Evolutionary conservation across 2,888 invertebrate species (phyloP), one percentile per base, ranked within the genome.

Genomic region (Carterocephalus palaemon): DNA sequence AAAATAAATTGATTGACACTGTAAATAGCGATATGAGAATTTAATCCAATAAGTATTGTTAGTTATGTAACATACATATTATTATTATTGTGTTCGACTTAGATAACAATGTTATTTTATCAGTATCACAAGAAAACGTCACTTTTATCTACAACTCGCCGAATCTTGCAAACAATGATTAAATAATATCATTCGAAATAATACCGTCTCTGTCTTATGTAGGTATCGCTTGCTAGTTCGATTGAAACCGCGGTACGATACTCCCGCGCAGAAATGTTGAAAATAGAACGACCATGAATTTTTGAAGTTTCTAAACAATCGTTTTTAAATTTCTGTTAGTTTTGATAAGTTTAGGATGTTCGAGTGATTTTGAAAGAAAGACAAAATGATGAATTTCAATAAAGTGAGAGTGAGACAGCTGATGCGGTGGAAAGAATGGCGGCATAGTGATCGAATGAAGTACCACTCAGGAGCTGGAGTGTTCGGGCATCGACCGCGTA

Each of bases 391-490:
- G 47, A 54, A 59, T 47, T 63, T 75, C 10, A 57, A 46, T 47
- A 75, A 69, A 67, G 69, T 70, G 54, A 62, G 71, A 69, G 63
- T 59, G 66, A 73, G 71, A 65, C 70, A 66, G 51, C 45, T 74
- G 56, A 57, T 64, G 47, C 59, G 49, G 54, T 76, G 75, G 70
- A 76, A 69, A 57, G 66, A 69, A 45, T 55, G 62, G 22, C 53
- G 57, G 20, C 53, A 57, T 36, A 53, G 48, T 46, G 60, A 61
- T 49, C 59, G 74, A 37, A 42, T 70, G 50, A 67, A 66, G 39
- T 90, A 90, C 60, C 89, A 90, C 62, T 89, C 89, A 52, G 88
- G 88, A 52, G 69, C 67, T 46, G 89, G 89, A 37, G 89, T 90
- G 59, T 90, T 90, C 67, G 90, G 90, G 20, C 89, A 90, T 76